These are phyloP conservation scores for Epistrophe eligans DNA, from an alignment of 2,888 invertebrate species.

Conservation along the genomic window DNA sequence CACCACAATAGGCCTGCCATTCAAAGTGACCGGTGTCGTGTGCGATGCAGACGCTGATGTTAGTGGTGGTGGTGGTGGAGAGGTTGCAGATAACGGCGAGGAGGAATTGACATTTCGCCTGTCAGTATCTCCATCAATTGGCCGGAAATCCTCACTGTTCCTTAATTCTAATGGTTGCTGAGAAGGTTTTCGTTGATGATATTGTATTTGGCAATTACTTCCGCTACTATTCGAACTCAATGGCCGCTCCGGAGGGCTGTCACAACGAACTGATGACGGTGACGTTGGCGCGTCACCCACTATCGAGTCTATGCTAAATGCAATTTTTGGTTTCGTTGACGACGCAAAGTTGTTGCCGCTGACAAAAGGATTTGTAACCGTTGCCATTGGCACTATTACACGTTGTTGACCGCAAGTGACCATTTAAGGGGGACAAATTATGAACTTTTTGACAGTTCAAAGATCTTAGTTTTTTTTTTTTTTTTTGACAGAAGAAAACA, in stretches of 20 bases:
- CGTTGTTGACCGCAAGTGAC: conserved; percentile 83
- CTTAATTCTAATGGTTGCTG: conserved; percentile 79
- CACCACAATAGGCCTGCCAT: conserved; percentile 82
- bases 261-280: conserved; percentile 78
- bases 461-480: neutral
- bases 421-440: conserved; percentile 79
- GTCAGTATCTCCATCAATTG: conserved; percentile 50
- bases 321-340: conserved; percentile 94
- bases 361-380: conserved; percentile 84
- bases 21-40: conserved; percentile 74
- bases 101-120: conserved; percentile 59
- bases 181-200: conserved; percentile 49
- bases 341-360: conserved; percentile 68
- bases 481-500: neutral
- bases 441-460: conserved; percentile 2
- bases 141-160: conserved; percentile 71
- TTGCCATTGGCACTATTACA: conserved; percentile 95
- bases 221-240: conserved; percentile 67
- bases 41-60: conserved; percentile 81
- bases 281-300: conserved; percentile 86
- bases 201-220: conserved; percentile 57
- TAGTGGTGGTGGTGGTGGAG: conserved; percentile 83
- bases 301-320: conserved; percentile 97
- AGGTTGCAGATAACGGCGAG: conserved; percentile 68
- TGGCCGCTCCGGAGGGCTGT: conserved; percentile 78